Conservation (phyloP, 2,888 invertebrate species). For the Empis livida region DNA sequence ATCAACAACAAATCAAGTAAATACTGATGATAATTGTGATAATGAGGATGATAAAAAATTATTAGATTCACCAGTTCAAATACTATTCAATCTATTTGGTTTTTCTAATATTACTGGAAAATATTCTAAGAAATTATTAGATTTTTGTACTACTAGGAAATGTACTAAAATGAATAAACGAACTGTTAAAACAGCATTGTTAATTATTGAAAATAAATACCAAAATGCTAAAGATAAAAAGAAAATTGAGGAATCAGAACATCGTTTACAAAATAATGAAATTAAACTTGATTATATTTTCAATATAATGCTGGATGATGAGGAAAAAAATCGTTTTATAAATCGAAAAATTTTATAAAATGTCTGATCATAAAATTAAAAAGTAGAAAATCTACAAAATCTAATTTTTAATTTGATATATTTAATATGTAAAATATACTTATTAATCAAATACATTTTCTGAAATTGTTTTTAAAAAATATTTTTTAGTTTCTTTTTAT, state of each 20-base stretch:
- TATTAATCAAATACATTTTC: too few species aligned
- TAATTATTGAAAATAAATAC: slow-evolving; percentile 37
- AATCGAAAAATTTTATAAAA: too few species aligned
- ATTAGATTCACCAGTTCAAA: slow-evolving; percentile 25
- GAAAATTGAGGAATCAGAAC: slow-evolving; percentile 17
- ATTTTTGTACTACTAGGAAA: too few species aligned
- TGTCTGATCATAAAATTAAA: too few species aligned
- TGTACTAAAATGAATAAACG: slow-evolving; percentile 44
- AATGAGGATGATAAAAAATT: slow-evolving; percentile 20
- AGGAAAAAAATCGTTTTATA: too few species aligned
- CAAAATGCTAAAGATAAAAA: slow-evolving; percentile 26
- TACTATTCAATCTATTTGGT: slow-evolving; percentile 27
- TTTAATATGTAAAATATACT: too few species aligned
- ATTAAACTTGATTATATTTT: slow-evolving; percentile 17
- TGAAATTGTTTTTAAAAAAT: too few species aligned
- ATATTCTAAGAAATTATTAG: too few species aligned
- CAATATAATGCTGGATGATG: slow-evolving; percentile 17
- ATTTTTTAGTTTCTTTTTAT: too few species aligned
- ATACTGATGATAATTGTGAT: slow-evolving; percentile 19
- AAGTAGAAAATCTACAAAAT: too few species aligned
- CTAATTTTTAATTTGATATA: too few species aligned
- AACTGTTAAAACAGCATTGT: slow-evolving; percentile 48
- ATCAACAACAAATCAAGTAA: too few species aligned
- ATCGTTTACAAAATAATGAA: slow-evolving; percentile 26
- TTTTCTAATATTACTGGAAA: slow-evolving; percentile 22